Base-by-base conservation (phyloP, 2,113 vertebrate species). In the Cyanoliseus patagonus region DNA sequence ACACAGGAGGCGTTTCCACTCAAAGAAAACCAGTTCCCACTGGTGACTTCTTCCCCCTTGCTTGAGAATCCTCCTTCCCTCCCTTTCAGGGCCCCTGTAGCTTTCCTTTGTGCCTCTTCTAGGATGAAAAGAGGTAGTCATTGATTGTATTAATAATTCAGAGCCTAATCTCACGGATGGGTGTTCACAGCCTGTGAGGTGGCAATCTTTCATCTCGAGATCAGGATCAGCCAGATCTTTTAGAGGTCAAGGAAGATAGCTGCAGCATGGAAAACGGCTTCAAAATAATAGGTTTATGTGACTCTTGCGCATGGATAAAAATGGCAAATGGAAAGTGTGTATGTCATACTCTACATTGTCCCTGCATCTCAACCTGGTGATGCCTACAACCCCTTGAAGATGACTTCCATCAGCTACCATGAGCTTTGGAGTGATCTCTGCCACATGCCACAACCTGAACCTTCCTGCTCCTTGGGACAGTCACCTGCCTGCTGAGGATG, bases 91-190 rank as follows among this genome's bases (percentile, higher is more conserved):
- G 89, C 92, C 92, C 94, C 90, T 0, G 20, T 70, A 94, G 94
- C 78, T 94, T 95, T 95, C 28, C 94, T 96, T 94, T 97, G 91
- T 93, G 94, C 77, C 86, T 96, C 74, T 91, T 89, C 77, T 55
- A 87, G 77, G 94, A 96, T 96, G 89, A 96, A 95, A 96, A 95
- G 94, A 95, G 81, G 91, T 95, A 91, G 94, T 94, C 93, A 97
- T 95, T 96, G 96, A 97, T 97, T 95, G 91, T 94, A 95, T 96
- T 95, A 96, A 97, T 97, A 96, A 96, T 97, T 97, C 95, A 97
- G 95, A 94, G 91, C 86, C 70, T 92, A 95, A 95, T 95, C 96
- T 95, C 95, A 95, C 35, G 28, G 94, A 89, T 19, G 77, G 93
- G 95, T 95, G 91, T 95, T 96, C 94, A 85, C 4, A 41, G 69